These are phyloP conservation scores for Eretmocerus hayati DNA, from an alignment of 2,888 invertebrate genomes.

Conservation along the genomic window DNA sequence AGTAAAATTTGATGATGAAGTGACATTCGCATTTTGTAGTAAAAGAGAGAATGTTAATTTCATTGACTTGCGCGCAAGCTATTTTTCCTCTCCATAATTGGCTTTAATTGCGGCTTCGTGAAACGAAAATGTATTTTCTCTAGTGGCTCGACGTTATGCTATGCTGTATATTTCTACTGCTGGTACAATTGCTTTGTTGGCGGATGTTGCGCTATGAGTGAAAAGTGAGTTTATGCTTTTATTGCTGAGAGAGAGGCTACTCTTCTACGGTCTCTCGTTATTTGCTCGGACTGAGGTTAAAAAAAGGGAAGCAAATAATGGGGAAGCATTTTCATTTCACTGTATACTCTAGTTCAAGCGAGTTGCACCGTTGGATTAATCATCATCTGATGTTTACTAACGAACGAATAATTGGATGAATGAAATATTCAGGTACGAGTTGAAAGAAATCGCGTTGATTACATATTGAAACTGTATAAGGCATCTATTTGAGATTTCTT, in stretches of 20 bases:
- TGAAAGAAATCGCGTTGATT: no score
- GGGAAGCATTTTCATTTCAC: no score
- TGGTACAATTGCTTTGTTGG: not conserved
- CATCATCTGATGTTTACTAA: no score
- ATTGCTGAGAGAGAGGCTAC: slow-evolving; percentile 26
- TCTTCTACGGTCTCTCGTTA: slow-evolving; percentile 4
- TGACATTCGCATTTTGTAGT: slow-evolving; percentile 26
- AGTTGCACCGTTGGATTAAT: no score
- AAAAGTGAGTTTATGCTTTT: slow-evolving; percentile 36
- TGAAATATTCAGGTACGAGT: no score
- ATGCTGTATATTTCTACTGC: not conserved
- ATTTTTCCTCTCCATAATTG: slow-evolving; percentile 27
- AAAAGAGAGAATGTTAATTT: slow-evolving; percentile 23
- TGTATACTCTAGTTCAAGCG: no score
- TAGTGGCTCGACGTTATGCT: slow-evolving; percentile 11
- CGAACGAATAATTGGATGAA: no score
- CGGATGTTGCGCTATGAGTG: slow-evolving; percentile 27
- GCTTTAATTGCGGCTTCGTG: slow-evolving; percentile 37
- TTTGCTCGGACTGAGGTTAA: no score
- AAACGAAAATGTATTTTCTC: slow-evolving; percentile 31
- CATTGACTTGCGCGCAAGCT: slow-evolving; percentile 7
- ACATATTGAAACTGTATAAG: no score
- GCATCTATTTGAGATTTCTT: no score
- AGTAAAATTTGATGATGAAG: slow-evolving; percentile 26
- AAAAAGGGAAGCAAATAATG: no score